These are phyloP conservation scores for Tetrax tetrax DNA, from an alignment of 2,113 vertebrate genomes.

Conservation along the genomic window DNA sequence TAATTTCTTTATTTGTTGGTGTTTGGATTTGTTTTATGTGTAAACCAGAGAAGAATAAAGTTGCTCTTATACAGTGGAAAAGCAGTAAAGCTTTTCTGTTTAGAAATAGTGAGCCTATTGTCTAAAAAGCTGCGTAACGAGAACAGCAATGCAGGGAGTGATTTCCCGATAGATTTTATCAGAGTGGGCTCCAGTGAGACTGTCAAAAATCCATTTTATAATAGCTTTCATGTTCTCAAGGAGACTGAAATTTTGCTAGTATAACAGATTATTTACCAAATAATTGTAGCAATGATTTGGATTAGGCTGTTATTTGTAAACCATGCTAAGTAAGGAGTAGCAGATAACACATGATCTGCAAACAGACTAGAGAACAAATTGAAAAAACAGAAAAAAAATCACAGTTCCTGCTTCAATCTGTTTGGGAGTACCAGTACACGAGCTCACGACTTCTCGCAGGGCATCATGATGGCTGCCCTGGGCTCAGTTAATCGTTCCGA, in stretches of 20 bases:
- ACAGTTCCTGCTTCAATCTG: background rate
- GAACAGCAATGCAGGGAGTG: background rate
- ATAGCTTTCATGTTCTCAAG: background rate
- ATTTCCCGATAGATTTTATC: background rate
- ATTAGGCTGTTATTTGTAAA: background rate
- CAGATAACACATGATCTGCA: background rate
- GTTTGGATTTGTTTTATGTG: background rate
- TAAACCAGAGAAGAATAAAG: background rate
- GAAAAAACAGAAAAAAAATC: background rate
- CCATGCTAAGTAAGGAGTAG: background rate
- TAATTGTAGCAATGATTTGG: background rate
- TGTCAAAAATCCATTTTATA: background rate
- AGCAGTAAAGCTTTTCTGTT: background rate
- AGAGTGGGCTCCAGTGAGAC: background rate
- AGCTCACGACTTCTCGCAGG: background rate
- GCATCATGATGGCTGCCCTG: background rate
- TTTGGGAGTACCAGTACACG: background rate
- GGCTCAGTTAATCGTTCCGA: background rate
- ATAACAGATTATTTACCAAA: background rate
- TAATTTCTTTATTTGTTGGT: background rate
- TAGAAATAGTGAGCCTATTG: background rate
- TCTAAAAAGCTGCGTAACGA: background rate
- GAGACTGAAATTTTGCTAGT: background rate
- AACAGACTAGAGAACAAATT: background rate
- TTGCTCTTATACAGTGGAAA: background rate